Evolutionary conservation across 2,888 invertebrate genomes (phyloP), one percentile per base, ranked within the genome.

Genomic region (Ophonus ardosiacus): DNA sequence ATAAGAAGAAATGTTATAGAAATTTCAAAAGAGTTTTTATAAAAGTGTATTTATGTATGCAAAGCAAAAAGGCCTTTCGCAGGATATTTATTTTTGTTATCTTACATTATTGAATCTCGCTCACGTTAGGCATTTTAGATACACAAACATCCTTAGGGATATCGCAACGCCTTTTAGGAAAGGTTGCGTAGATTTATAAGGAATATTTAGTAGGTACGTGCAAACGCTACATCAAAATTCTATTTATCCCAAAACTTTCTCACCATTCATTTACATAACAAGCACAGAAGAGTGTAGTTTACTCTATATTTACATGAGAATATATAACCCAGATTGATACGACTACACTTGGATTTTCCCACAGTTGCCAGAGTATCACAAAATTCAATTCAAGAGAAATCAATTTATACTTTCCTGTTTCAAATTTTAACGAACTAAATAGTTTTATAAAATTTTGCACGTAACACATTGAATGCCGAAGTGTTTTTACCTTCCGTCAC

Each of bases 151-250:
- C 63, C 63, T 63, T 10, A 7, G 63, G 63, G 63, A 63, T 63
- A 63, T 24, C 24, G 18, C 18, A 24, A 63, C 18, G 24, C 59
- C 18, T 61, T 61, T 61, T 61, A 61, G 5, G 8, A 63, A 63
- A 21, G 63, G 7, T 63, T 13, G 10, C 13, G 63, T 4, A 63
- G 21, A 21, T 63, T 63, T 63, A 63, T 63, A 24, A 63, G 21
- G 63, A 63, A 63, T 63, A 13, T 63, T 63, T 63, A 63, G 63
- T 63, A 13, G 17, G 18, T 13, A 21, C 61, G 61, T 21, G 18
- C 21, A 61, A 61, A 61, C 61, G 68, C 31, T 68, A 68, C 40
- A 68, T 68, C 68, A 68, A 68, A 38, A 68, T 38, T 68, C 40
- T 68, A 15, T 68, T 68, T 68, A 68, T 8, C 68, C 40, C 68